Evolutionary conservation across 1,140 invertebrate genomes (phyloP).

Genomic region (Andrena cerasifolii): DNA sequence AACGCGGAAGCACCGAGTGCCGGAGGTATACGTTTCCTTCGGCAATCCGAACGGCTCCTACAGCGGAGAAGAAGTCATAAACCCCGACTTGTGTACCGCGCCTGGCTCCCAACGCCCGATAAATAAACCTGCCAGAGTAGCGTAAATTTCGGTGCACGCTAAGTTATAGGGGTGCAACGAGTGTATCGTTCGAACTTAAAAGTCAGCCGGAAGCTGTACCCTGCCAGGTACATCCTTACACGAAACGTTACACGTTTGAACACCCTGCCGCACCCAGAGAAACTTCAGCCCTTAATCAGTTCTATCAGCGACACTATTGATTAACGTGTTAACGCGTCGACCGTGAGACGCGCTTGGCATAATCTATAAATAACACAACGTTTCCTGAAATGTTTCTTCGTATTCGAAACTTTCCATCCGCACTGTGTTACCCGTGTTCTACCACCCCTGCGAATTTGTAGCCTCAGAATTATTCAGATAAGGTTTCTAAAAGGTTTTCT

Average conservation of each 20-base stretch:
- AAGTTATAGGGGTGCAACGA: slow-evolving; percentile 37
- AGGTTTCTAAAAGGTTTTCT: too few relatives aligned
- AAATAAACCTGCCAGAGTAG: slow-evolving; percentile 43
- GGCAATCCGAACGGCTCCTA: slow-evolving; percentile 36
- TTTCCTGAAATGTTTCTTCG: too few relatives aligned
- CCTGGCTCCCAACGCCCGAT: slow-evolving; percentile 7
- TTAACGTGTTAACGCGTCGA: too few relatives aligned
- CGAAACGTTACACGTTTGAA: neutral
- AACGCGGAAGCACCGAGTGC: slow-evolving; percentile 11
- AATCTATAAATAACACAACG: too few relatives aligned
- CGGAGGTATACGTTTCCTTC: slow-evolving; percentile 38
- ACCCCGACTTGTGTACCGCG: slow-evolving; percentile 11
- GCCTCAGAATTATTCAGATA: too few relatives aligned
- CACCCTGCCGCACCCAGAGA: neutral
- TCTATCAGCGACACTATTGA: too few relatives aligned
- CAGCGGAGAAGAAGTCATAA: slow-evolving; percentile 35
- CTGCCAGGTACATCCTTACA: neutral
- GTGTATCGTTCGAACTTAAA: slow-evolving; percentile 25
- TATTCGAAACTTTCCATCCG: too few relatives aligned
- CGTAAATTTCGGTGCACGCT: slow-evolving; percentile 37
- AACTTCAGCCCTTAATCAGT: too few relatives aligned
- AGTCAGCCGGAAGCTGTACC: neutral
- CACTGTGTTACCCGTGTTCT: too few relatives aligned
- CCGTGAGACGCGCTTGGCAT: too few relatives aligned
- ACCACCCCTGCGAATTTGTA: too few relatives aligned